Conservation (phyloP, 2,888 invertebrate genomes). For the Drosophila barbarae region DNA sequence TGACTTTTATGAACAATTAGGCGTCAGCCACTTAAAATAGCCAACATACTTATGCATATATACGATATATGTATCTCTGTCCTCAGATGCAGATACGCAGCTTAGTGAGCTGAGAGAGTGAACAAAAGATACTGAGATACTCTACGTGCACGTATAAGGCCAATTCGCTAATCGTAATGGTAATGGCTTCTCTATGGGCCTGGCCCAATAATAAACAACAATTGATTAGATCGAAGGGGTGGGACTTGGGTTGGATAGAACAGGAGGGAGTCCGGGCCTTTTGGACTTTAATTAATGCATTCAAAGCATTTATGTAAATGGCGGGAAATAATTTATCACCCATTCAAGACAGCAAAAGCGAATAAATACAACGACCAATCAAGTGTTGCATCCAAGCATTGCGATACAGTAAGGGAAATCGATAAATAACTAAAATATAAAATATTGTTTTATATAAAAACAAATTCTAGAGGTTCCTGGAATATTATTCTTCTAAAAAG, state of each 20-base stretch:
- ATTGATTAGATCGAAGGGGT: constrained; percentile 68
- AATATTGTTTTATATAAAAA: neutral
- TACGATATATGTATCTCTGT: constrained; percentile 9
- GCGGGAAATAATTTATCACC: constrained; percentile 78
- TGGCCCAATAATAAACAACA: constrained; percentile 72
- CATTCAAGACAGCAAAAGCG: constrained; percentile 63
- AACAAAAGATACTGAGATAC: constrained; percentile 39
- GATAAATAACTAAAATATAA: neutral
- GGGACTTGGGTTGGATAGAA: constrained; percentile 34
- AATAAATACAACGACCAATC: constrained; percentile 47
- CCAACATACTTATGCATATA: constrained; percentile 61
- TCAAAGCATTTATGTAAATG: constrained; percentile 77
- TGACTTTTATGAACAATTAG: constrained; percentile 72
- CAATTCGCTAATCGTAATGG: constrained; percentile 57
- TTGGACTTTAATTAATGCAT: constrained; percentile 77
- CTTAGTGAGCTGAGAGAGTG: neutral
- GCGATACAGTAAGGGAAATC: constrained; percentile 43
- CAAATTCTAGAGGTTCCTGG: neutral
- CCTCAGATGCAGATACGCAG: constrained; percentile 37
- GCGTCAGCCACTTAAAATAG: constrained; percentile 70
- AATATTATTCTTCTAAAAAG: neutral
- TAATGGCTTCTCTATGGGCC: constrained; percentile 70
- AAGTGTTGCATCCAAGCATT: constrained; percentile 64
- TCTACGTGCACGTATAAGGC: constrained; percentile 44
- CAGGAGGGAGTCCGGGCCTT: constrained; percentile 55